Base-by-base conservation (phyloP, 2,113 vertebrate genomes). In the Miniopterus natalensis region DNA sequence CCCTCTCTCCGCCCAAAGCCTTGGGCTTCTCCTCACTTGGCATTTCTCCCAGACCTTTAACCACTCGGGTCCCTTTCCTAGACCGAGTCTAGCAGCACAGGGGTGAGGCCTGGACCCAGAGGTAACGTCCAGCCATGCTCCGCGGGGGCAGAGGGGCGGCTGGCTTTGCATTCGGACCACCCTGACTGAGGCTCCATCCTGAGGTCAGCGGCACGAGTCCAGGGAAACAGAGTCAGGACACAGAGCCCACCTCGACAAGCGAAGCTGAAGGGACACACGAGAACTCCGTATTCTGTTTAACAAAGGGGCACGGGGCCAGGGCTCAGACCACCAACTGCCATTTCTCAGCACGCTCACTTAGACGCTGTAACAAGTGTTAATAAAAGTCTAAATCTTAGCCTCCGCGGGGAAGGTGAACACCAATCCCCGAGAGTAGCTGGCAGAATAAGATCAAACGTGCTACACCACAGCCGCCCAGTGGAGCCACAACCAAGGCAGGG, bases 301-400 rank as follows among this genome's bases (percentile, higher is more conserved):
- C 51, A 66, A 65, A 80, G 3, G 36, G 45, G 6, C 29, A 92
- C 66, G 13, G 17, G 10, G 27, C 12, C 83, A 51, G 27, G n/a
- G 49, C 29, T 89, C 36, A 88, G 70, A 63, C 14, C 36, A 25
- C 47, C 61, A 31, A 75, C 27, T 47, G 47, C 40, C 18, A 36
- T 31, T 77, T 49, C 68, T 59, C 8, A 71, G 45, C 31, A 49
- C 9, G 5, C 21, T 85, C 31, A 73, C 20, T 84, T 27, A 65
- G 77, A 77, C 8, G 5, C 53, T 25, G 3, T 29, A 66, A 65
- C 2, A 12, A 12, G 45, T 17, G 31, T 70, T 71, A 91, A 55
- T 17, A 36, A 65, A 57, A 81, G 51, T 78, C 74, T 71, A 14
- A 12, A 53, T 74, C 73, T 93, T 23, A 95, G 63, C 40, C 49